These are phyloP conservation scores for Malachius bipustulatus DNA, from an alignment of 2,888 invertebrate genomes.

Conservation along the genomic window DNA sequence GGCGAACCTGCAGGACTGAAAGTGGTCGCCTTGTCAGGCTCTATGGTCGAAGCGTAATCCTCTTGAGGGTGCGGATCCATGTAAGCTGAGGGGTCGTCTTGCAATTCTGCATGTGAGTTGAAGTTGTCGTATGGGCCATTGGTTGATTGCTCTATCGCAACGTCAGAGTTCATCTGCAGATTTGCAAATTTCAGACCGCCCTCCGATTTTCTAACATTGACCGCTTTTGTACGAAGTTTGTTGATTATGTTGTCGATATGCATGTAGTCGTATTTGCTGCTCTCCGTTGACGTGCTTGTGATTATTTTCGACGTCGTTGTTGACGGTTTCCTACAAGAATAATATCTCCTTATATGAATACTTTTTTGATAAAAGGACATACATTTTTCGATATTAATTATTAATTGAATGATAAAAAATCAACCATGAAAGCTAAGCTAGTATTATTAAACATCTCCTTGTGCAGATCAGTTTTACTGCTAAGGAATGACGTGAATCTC, in stretches of 20 bases:
- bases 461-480: no score
- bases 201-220: constrained; percentile 18
- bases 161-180: constrained; percentile 31
- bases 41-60: constrained; percentile 43
- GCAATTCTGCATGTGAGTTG: constrained; percentile 38
- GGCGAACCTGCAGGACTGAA: constrained; percentile 27
- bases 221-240: constrained; percentile 17
- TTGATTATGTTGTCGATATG: constrained; percentile 19
- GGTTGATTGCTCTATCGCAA: constrained; percentile 34
- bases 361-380: no score
- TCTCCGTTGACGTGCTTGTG: constrained; percentile 41
- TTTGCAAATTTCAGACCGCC: constrained; percentile 31
- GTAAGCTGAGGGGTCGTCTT: constrained; percentile 44
- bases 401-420: no score
- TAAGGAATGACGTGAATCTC: no score
- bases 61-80: constrained; percentile 39
- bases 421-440: no score
- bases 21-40: constrained; percentile 44
- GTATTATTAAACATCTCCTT: no score
- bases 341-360: no score
- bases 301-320: constrained; percentile 47
- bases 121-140: constrained; percentile 50
- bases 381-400: no score
- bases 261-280: constrained; percentile 18
- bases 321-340: constrained; percentile 40